Conservation (phyloP, 2,888 invertebrate genomes). For the Orchesella flavescens region DNA sequence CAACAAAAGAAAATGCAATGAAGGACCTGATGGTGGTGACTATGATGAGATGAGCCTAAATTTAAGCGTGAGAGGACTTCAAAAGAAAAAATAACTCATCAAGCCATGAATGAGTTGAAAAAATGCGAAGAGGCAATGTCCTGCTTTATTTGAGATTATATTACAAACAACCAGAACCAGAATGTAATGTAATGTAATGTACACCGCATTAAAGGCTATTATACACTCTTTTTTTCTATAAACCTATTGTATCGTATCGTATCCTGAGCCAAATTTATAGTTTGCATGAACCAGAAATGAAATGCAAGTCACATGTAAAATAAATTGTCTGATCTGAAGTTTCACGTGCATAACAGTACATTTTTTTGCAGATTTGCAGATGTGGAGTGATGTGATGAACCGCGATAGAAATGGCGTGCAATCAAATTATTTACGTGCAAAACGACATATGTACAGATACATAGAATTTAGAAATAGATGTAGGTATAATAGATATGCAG, state of each 20-base stretch:
- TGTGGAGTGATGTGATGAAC: conserved; percentile 28
- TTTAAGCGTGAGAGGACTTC: no score
- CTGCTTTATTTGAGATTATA: not conserved
- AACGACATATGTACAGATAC: no score
- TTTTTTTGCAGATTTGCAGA: not conserved
- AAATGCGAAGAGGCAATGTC: conserved; percentile 2
- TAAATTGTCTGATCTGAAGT: no score
- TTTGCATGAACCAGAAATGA: conserved; percentile 13
- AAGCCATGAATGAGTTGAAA: no score
- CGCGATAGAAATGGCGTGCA: conserved; percentile 28
- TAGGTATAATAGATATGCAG: no score
- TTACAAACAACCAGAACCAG: no score
- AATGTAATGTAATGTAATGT: no score
- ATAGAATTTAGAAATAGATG: no score
- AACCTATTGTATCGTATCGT: no score
- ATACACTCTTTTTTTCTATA: no score
- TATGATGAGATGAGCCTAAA: no score
- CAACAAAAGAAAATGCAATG: not conserved
- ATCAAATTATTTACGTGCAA: conserved; percentile 1
- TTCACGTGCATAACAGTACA: not conserved
- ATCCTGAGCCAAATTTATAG: not conserved
- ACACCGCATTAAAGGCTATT: no score
- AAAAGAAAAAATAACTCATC: not conserved
- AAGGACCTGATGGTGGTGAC: not conserved
- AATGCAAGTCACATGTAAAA: conserved; percentile 3